Conservation (phyloP, 2,113 vertebrate species). For the Triplophysa tibetana region DNA sequence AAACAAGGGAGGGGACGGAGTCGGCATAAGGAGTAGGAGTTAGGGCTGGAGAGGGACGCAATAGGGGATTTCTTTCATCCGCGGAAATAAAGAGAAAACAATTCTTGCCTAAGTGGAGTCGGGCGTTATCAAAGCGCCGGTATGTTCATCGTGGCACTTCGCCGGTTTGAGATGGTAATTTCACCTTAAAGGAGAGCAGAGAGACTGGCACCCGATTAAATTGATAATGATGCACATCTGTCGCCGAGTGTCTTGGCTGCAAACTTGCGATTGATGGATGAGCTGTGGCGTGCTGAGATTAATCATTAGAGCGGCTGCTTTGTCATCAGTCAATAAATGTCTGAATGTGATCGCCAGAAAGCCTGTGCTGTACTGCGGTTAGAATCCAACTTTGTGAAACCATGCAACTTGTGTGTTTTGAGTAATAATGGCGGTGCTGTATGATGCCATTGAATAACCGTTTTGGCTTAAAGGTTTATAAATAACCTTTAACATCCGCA, state of each 20-base stretch:
- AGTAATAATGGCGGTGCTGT: too few species aligned
- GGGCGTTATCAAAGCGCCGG: conserved; percentile 29
- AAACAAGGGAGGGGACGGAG: conserved; percentile 23
- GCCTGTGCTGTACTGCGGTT: neutral
- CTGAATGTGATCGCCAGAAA: conserved; percentile 12
- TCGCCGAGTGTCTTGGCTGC: conserved; percentile 3
- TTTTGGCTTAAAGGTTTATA: too few species aligned
- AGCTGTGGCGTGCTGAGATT: conserved; percentile 6
- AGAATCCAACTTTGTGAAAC: too few species aligned
- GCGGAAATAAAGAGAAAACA: conserved; percentile 36
- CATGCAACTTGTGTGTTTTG: too few species aligned
- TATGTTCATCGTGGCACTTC: neutral
- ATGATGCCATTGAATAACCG: too few species aligned
- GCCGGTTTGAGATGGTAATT: conserved; percentile 42
- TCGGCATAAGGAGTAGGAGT: neutral
- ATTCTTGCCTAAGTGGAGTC: conserved; percentile 2
- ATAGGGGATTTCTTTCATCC: conserved; percentile 43
- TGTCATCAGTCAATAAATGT: conserved; percentile 37
- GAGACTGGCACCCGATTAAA: conserved; percentile 29
- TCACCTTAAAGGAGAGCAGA: conserved; percentile 34
- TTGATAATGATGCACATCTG: conserved; percentile 28
- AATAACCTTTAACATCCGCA: too few species aligned
- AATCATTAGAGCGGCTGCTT: conserved; percentile 34
- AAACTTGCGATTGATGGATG: conserved; percentile 27
- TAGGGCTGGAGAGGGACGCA: conserved; percentile 26